Percentiles rank a stretch among this genome's conserved stretches.
Evolutionary conservation across 2,113 vertebrate species (phyloP).

Genomic region (Lepidothrix coronata): DNA sequence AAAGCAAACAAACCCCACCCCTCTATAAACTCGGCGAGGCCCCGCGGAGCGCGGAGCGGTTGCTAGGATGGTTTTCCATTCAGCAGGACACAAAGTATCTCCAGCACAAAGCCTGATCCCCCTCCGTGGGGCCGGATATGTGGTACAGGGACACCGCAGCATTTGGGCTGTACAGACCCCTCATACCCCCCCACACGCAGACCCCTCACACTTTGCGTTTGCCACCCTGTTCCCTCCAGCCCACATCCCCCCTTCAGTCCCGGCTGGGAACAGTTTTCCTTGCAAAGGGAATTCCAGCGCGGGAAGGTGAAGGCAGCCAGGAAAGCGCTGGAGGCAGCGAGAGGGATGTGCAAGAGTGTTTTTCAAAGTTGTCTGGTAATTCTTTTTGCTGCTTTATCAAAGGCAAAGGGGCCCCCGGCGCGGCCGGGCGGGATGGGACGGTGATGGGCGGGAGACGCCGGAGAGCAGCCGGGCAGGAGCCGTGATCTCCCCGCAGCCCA

Average conservation of each 20-base stretch:
- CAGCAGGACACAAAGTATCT: background rate
- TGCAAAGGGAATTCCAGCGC: background rate
- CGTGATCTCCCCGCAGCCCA: background rate
- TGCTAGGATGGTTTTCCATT: background rate
- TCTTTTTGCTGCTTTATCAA: background rate
- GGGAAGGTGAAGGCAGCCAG: background rate
- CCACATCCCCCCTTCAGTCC: background rate
- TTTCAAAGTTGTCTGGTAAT: background rate
- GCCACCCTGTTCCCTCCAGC: background rate
- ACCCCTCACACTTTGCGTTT: background rate
- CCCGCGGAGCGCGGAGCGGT: background rate
- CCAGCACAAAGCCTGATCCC: background rate
- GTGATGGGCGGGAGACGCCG: background rate
- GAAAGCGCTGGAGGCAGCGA: background rate
- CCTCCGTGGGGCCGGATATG: accelerated
- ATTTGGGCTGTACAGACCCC: background rate
- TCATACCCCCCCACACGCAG: accelerated
- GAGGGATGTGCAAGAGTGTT: background rate
- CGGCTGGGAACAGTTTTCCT: background rate
- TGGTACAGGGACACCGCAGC: background rate
- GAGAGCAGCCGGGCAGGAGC: background rate
- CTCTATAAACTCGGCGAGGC: background rate
- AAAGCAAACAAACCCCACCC: background rate
- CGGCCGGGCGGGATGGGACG: accelerated
- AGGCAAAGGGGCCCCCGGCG: accelerated